phyloP scores from a whole-genome alignment of 2,113 vertebrate species.

The Pseudorhombus dupliciocellatus region DNA sequence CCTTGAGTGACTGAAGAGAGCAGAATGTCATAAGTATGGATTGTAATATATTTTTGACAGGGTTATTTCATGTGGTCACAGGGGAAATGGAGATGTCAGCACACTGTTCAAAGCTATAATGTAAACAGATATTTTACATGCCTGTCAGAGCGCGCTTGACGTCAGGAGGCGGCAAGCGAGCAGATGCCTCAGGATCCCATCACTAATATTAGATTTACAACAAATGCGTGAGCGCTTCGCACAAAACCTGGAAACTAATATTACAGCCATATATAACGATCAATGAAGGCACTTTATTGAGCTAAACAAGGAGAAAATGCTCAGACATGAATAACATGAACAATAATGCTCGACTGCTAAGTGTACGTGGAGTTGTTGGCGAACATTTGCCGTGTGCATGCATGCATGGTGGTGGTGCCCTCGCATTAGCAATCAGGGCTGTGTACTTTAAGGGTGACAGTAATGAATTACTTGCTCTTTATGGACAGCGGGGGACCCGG shows the following conservation, averaged over 20 bases:
- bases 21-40: slow-evolving; percentile 63
- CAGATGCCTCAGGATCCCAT: slow-evolving; percentile 55
- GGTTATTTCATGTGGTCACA: slow-evolving; percentile 74
- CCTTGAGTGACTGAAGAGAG: slow-evolving; percentile 58
- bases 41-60: slow-evolving; percentile 73
- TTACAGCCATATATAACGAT: not conserved
- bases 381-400: slow-evolving; percentile 22
- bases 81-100: slow-evolving; percentile 74
- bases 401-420: slow-evolving; percentile 17
- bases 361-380: not conserved
- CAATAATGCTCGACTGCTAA: not conserved
- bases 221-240: slow-evolving; percentile 28
- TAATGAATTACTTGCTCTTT: slow-evolving; percentile 69
- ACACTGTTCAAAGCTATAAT: slow-evolving; percentile 68
- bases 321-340: slow-evolving; percentile 11
- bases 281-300: not conserved
- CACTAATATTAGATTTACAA: slow-evolving; percentile 51
- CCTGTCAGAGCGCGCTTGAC: slow-evolving; percentile 61
- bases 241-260: slow-evolving; percentile 12
- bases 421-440: slow-evolving; percentile 57
- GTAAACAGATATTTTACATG: slow-evolving; percentile 80
- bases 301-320: slow-evolving; percentile 21
- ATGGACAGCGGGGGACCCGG: slow-evolving; percentile 48
- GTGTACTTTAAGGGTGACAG: slow-evolving; percentile 57
- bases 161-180: slow-evolving; percentile 35